Conservation (phyloP, 1,140 invertebrate species). For the Hormaphis cornu region DNA sequence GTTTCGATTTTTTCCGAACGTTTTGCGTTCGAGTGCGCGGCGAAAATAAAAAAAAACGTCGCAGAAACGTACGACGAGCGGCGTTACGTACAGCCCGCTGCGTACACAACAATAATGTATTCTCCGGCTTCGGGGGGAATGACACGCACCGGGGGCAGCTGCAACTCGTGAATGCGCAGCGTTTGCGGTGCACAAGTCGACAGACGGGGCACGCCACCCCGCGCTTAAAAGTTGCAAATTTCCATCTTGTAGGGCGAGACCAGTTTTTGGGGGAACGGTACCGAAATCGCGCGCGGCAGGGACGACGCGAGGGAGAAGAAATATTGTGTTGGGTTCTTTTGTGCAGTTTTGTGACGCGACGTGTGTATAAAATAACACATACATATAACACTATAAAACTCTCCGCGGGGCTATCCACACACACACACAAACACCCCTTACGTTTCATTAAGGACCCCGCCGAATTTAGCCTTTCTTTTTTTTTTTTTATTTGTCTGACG, state of each 20-base stretch:
- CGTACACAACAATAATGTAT: background rate
- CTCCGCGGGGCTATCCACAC: slow-evolving; percentile 19
- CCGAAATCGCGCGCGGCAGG: background rate
- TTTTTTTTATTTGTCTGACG: slow-evolving; percentile 22
- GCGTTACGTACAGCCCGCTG: background rate
- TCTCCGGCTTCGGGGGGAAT: background rate
- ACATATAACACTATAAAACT: background rate
- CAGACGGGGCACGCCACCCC: background rate
- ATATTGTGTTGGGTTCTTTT: slow-evolving; percentile 30
- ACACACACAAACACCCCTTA: background rate
- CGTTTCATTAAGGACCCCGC: slow-evolving; percentile 30
- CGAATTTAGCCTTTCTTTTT: slow-evolving; percentile 32
- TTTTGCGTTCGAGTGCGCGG: too few species aligned
- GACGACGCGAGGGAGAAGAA: slow-evolving; percentile 14
- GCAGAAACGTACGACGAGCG: too few species aligned
- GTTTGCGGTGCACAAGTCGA: slow-evolving; percentile 9
- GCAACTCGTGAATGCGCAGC: slow-evolving; percentile 26
- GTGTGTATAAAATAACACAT: too few species aligned
- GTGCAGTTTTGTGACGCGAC: slow-evolving; percentile 23
- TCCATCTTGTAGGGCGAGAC: slow-evolving; percentile 26
- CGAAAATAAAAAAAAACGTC: too few species aligned
- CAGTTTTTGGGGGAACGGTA: slow-evolving; percentile 29
- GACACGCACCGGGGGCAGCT: slow-evolving; percentile 23
- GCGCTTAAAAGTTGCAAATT: slow-evolving; percentile 31
- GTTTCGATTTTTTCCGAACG: too few species aligned